Evolutionary conservation across 2,797 vertebrate species (phyloP), one percentile per base, ranked within the genome.

Genomic region (Lerista edwardsae): DNA sequence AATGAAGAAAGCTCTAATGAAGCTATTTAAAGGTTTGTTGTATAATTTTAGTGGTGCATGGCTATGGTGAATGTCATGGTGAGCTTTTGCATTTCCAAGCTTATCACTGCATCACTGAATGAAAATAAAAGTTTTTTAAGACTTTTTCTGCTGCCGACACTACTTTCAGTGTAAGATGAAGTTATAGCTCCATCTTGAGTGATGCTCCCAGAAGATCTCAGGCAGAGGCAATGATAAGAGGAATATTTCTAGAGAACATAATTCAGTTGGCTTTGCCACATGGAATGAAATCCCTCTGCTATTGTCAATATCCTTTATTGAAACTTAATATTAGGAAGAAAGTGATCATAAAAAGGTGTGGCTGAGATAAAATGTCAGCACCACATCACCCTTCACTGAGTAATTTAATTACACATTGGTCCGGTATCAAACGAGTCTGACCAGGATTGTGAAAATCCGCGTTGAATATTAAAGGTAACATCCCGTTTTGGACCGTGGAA

Each of bases 301-400:
- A 84, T 87, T n/a, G 25, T 78, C 64, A 84, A 65, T 69, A 80
- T 81, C 81, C 86, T 81, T 80, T 76, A 55, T 47, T 82, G 84
- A 84, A 83, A 87, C 0, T 2, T 0, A 78, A 87, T 79, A 59
- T 9, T 67, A 44, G 44, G 82, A 71, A 73, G 55, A 65, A 34
- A 36, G 74, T 0, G 0, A 69, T 65, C 71, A 69, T 57, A 83
- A 85, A 79, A 79, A 90, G 64, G 84, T 77, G 82, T 0, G 62
- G 83, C 41, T 27, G 80, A 88, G 65, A 79, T 62, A 67, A 67
- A 65, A 62, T 4, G 39, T 88, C 87, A 85, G 44, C 19, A 0
- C n/a, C 68, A 12, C 0, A 0, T 68, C 83, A 85, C 78, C 23
- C 67, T n/a, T 41, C 51, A 12, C 65, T 0, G 0, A 44, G 41